Evolutionary conservation across 2,797 vertebrate species (phyloP).

Genomic region (Melanotaenia nigrans): DNA sequence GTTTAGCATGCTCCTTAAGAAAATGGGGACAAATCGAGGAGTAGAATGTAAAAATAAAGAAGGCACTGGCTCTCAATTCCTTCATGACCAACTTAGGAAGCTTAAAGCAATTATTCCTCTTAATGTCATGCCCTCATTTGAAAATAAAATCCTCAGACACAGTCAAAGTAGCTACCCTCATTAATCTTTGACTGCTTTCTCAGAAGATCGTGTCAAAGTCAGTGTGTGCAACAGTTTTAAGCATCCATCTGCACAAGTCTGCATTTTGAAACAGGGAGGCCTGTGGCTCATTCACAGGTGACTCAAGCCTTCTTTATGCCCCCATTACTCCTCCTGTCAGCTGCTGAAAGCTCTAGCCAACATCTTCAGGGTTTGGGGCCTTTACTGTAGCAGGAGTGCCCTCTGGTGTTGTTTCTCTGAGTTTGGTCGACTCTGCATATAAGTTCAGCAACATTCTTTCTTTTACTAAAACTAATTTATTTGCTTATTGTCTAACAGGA

Average conservation of each 20-base stretch:
- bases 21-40: neutral
- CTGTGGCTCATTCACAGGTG: conserved; percentile 35
- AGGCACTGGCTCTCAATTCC: neutral
- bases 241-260: conserved; percentile 51
- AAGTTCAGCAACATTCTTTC: neutral
- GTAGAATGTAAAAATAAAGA: neutral
- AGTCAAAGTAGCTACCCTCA: neutral
- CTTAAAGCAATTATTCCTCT: conserved; percentile 27
- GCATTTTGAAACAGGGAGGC: conserved; percentile 21
- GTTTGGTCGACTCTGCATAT: neutral
- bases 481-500: neutral
- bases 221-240: neutral
- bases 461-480: neutral
- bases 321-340: conserved; percentile 49
- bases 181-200: conserved; percentile 4
- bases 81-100: conserved; percentile 20
- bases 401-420: conserved; percentile 65
- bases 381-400: conserved; percentile 59
- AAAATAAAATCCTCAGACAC: conserved; percentile 7
- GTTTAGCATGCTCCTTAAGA: neutral
- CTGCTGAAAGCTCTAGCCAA: conserved; percentile 13
- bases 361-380: neutral
- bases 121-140: conserved; percentile 34
- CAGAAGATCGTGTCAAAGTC: neutral
- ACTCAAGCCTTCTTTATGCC: conserved; percentile 32